phyloP scores from a whole-genome alignment of 1,140 invertebrate species.

The Neuroterus valhalla region DNA sequence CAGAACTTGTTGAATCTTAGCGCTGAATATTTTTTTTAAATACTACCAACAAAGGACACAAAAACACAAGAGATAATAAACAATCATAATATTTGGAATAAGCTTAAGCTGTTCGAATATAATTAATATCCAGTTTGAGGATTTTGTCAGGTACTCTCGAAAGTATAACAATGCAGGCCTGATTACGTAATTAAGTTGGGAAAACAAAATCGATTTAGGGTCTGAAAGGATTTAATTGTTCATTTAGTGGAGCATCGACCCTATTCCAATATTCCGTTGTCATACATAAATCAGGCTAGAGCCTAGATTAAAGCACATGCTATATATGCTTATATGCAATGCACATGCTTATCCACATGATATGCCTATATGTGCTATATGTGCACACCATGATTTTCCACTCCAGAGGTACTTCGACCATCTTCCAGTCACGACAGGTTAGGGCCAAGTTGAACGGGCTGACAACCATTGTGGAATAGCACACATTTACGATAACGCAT shows the following conservation, averaged over 20 bases:
- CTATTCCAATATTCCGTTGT: background rate
- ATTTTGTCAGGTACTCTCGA: too few relatives aligned
- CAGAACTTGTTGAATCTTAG: background rate
- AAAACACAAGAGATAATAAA: background rate
- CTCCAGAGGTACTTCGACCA: slow-evolving; percentile 12
- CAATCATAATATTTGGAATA: too few relatives aligned
- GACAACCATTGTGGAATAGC: slow-evolving; percentile 9
- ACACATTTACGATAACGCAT: slow-evolving; percentile 17
- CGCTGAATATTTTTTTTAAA: background rate
- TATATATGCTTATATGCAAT: background rate
- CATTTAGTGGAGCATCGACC: background rate
- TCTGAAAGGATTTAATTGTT: background rate
- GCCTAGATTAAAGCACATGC: background rate
- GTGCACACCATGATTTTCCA: slow-evolving; percentile 18
- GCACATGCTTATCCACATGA: background rate
- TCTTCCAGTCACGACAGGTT: slow-evolving; percentile 22
- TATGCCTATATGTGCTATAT: slow-evolving; percentile 2
- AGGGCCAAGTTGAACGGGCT: background rate
- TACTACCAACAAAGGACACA: background rate
- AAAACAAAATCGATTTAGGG: background rate
- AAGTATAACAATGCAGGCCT: background rate
- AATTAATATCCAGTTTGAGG: too few relatives aligned
- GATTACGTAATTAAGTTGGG: background rate
- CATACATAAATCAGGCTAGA: background rate
- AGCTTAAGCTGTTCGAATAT: too few relatives aligned